Base-by-base conservation (phyloP, 2,888 invertebrate genomes). In the Spodoptera picta region DNA sequence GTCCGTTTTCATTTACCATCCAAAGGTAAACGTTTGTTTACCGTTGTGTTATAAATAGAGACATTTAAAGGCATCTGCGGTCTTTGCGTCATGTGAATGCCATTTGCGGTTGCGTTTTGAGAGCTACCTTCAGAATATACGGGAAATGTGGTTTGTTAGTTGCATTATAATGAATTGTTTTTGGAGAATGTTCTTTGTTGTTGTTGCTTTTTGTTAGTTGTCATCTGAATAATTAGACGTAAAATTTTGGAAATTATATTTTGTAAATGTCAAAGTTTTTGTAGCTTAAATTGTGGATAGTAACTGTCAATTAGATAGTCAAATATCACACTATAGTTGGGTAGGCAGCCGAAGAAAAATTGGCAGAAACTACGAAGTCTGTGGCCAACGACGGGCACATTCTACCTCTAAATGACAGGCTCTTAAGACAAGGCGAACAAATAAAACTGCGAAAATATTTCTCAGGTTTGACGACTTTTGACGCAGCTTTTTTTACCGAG, bases 1-100 rank as follows among this genome's bases (percentile, higher is more conserved):
- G 66, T 64, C 57, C 68, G 66, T 78, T 74, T 82, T 78, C 82
- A 80, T 80, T 80, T 80, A 75, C 65, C 69, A 42, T 45, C 52
- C 60, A 56, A 60, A 75, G 56, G 65, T 65, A 61, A 70, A 63
- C 47, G 68, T 72, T 78, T 82, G 76, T 75, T 77, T 78, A 78
- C 74, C 70, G 69, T 67, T 74, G 67, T 71, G 74, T 69, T 72
- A 76, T 80, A 77, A 75, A 78, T 75, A 57, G 58, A 75, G 44
- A 58, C 48, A 57, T 67, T 73, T 68, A 63, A 58, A 75, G 64
- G 69, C 68, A 64, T 56, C 57, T 66, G 59, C 61, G 62, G 66
- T 62, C 54, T 60, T 68, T 75, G 56, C 58, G 60, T 60, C 72
- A 65, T 67, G 65, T 77, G 62, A 61, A 65, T 58, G 55, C 48